Base-by-base conservation (phyloP, 2,113 vertebrate species). In the Corvus moneduloides region DNA sequence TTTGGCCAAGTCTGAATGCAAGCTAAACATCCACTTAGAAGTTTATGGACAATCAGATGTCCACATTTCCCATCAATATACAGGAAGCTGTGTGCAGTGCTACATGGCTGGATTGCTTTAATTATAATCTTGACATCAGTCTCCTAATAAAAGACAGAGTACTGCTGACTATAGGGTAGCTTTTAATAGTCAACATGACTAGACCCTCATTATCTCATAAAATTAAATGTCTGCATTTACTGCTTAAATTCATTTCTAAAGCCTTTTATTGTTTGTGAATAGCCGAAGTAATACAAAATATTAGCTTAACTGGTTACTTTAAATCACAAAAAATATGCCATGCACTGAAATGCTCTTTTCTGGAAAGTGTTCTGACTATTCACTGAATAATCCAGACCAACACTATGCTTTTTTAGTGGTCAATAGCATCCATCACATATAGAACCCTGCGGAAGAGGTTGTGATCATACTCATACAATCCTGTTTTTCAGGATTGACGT, bases 181-280 rank as follows among this genome's bases (percentile, higher is more conserved):
- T 95, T 97, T 97, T 96, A 98, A 96, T 61, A 97, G 92, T 96
- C 89, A 94, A 93, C 77, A 92, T 83, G 81, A 96, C 92, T 93
- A 94, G 73, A 79, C 58, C 35, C 80, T 97, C 87, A 78, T 93
- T 89, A 97, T 87, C 71, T 66, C 94, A 91, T 95, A 92, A 97
- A 96, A 96, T 96, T 95, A 97, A 96, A 92, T 58, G 52, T 77
- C 78, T 90, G 52, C 63, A 90, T 96, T 97, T 97, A 95, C 62
- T 87, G 69, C 68, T 75, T 83, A 93, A 75, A 97, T 91, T 97
- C 41, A 96, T 95, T 95, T 93, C 78, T 79, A 88, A 85, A 95
- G 85, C 58, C n/a, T 84, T 89, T 96, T 71, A 90, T 89, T 62
- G 49, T 91, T 96, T 94, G 43, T 46, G 51, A 95, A 95, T 89